A percentile compares a stretch with the other conserved stretches of the same genome.
These are phyloP conservation scores for Phrynocephalus vlangalii DNA, from an alignment of 2,797 vertebrate genomes.

Conservation along the genomic window DNA sequence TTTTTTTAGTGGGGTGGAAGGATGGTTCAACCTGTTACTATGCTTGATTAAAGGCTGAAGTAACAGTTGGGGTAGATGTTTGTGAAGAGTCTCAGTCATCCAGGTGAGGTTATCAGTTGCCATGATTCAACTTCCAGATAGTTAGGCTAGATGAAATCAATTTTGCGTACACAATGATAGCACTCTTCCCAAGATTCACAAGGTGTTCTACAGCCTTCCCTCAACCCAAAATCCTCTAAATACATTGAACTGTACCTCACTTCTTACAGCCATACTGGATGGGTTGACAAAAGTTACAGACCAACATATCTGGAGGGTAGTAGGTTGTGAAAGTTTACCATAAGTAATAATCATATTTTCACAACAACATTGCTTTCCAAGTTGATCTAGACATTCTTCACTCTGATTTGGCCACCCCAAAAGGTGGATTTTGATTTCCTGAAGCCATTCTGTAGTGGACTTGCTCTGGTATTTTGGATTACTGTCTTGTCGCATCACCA, in stretches of 20 bases:
- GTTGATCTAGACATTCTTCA: constrained; percentile 1
- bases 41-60: background rate
- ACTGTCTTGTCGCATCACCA: no score
- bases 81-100: no score
- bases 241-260: background rate
- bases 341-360: constrained; percentile 43
- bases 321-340: background rate
- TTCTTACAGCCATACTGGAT: background rate
- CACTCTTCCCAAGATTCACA: background rate
- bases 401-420: background rate
- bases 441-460: no score
- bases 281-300: background rate
- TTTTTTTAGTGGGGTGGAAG: background rate
- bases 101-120: no score
- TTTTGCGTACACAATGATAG: background rate
- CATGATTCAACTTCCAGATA: no score
- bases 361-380: constrained; percentile 29
- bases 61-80: background rate
- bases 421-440: no score
- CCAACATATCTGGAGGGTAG: background rate
- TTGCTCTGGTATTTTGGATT: no score
- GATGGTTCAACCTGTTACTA: background rate
- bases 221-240: background rate
- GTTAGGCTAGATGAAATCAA: background rate
- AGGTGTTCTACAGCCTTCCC: background rate